Conservation (phyloP, 1,140 invertebrate genomes). For the Diuraphis noxia region DNA sequence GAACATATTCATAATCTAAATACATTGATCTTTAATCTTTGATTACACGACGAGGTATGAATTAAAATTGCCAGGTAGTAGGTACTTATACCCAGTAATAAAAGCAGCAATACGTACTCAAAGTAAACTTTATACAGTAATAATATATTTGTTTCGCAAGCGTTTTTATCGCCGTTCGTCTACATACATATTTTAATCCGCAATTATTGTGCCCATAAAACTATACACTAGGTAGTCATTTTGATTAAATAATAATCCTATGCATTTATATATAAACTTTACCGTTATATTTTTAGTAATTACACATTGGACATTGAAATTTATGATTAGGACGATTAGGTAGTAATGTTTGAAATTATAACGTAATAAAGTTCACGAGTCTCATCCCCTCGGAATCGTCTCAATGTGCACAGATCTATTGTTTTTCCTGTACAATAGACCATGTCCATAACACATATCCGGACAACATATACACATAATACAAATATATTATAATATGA, state of each 20-base stretch:
- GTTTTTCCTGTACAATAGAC: not conserved
- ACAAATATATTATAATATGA: not conserved
- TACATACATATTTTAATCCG: not conserved
- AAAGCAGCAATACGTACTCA: not conserved
- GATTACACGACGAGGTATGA: not conserved
- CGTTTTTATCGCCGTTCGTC: not conserved
- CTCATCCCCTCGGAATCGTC: not conserved
- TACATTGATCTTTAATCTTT: constrained; percentile 2
- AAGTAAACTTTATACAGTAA: not conserved
- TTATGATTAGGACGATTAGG: too few species aligned
- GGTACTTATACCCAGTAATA: not conserved
- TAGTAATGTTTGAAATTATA: too few species aligned
- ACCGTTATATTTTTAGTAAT: not conserved
- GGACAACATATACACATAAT: not conserved
- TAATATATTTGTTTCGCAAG: not conserved
- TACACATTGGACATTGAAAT: not conserved
- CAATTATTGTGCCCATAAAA: not conserved
- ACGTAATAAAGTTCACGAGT: not conserved
- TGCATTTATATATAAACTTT: not conserved
- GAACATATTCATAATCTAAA: not conserved
- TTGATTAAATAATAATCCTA: not conserved
- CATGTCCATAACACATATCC: not conserved
- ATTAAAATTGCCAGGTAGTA: not conserved
- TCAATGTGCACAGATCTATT: not conserved
- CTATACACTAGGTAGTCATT: not conserved